Evolutionary conservation across 37 sponge, comb jelly and placozoan genomes (phyloP).

Genomic region (Beroe forskalii): DNA sequence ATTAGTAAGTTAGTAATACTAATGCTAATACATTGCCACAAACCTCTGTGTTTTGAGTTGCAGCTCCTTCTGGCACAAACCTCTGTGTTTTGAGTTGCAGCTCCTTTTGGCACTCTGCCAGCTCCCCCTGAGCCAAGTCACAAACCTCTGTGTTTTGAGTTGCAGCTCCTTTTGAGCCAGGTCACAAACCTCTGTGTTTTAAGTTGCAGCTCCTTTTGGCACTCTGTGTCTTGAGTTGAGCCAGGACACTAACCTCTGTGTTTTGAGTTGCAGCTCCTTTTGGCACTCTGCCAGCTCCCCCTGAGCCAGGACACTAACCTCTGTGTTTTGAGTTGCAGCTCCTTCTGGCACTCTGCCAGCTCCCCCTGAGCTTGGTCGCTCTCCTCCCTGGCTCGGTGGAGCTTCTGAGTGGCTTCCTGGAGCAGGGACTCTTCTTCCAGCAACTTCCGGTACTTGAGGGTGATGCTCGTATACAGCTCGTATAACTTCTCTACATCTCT

Average conservation of each 20-base stretch:
- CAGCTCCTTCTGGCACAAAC: slow-evolving; percentile 5
- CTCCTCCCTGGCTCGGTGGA: neutral
- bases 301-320: too few relatives aligned
- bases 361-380: neutral
- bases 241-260: slow-evolving; percentile 50
- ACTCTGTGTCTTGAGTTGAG: too few relatives aligned
- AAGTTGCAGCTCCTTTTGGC: neutral
- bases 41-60: slow-evolving; percentile 8
- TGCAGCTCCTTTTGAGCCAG: neutral
- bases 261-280: slow-evolving; percentile 8
- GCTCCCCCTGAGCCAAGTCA: neutral
- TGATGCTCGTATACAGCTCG: slow-evolving; percentile 40
- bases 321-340: slow-evolving; percentile 18
- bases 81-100: slow-evolving; percentile 27
- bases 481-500: slow-evolving; percentile 52
- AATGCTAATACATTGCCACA: too few relatives aligned
- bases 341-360: slow-evolving; percentile 12
- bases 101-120: slow-evolving; percentile 16
- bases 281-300: slow-evolving; percentile 2
- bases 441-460: slow-evolving; percentile 22
- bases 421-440: slow-evolving; percentile 19
- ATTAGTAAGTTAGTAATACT: too few relatives aligned
- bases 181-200: slow-evolving; percentile 26
- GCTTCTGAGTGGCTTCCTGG: neutral
- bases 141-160: slow-evolving; percentile 16